Percentiles rank a stretch among this genome's conserved stretches.
phyloP scores from a whole-genome alignment of 1,140 invertebrate species.

The Drosophila littoralis region DNA sequence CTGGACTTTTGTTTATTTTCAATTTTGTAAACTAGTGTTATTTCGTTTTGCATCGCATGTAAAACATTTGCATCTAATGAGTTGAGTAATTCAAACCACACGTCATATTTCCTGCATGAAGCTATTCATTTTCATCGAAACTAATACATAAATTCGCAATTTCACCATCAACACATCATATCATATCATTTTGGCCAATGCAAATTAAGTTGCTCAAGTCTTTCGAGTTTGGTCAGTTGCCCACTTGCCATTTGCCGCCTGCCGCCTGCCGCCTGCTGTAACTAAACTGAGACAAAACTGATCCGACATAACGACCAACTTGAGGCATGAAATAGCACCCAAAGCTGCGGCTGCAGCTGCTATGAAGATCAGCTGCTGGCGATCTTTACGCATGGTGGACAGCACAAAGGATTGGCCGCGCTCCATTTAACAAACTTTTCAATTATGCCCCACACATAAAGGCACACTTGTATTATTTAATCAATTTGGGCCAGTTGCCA shows the following conservation, averaged over 20 bases:
- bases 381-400: constrained; percentile 32
- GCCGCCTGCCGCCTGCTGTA: constrained; percentile 34
- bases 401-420: constrained; percentile 50
- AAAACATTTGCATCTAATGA: constrained; percentile 36
- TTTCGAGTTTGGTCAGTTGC: constrained; percentile 64
- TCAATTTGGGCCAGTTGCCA: constrained; percentile 47
- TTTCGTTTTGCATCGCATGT: constrained; percentile 8
- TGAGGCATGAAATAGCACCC: constrained; percentile 6
- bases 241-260: constrained; percentile 9
- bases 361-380: constrained; percentile 40
- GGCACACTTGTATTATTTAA: constrained; percentile 63
- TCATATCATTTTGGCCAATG: constrained; percentile 25
- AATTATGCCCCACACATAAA: constrained; percentile 42
- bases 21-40: not conserved
- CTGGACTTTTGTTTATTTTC: too few species aligned
- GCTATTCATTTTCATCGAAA: constrained; percentile 40
- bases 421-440: constrained; percentile 37
- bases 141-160: constrained; percentile 41
- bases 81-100: constrained; percentile 34
- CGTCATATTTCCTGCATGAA: constrained; percentile 37
- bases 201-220: constrained; percentile 71
- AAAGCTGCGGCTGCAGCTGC: constrained; percentile 4
- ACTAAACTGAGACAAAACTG: constrained; percentile 67
- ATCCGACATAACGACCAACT: constrained; percentile 67
- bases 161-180: constrained; percentile 29